Evolutionary conservation across 2,797 vertebrate genomes (phyloP), one percentile per base, ranked within the genome.

Genomic region (Oceanodroma leucorhoa): DNA sequence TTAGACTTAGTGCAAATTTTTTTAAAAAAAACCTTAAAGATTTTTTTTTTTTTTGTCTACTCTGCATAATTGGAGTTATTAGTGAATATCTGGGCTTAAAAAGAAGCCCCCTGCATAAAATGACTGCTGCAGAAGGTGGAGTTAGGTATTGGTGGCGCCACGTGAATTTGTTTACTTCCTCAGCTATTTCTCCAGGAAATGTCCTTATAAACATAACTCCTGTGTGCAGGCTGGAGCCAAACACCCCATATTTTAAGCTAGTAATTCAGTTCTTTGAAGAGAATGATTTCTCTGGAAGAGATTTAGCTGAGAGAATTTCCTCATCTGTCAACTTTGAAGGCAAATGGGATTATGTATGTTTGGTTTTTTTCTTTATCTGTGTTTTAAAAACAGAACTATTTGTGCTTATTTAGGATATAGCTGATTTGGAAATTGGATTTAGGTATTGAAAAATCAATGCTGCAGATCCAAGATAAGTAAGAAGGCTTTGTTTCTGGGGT

Each of bases 131-230:
- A 16, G 27, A 67, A 91, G 57, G 32, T 61, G 58, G 69, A 48
- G 54, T 36, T 40, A 18, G 58, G 1, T 69, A 7, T 15, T 76
- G 65, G 69, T 12, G 29, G 72, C 4, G 8, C 82, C 46, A 27
- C 3, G 14, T 81, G 80, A 88, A 55, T 86, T 90, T 91, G 69
- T 91, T 93, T 87, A 70, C 88, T 96, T 95, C 88, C 75, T 70
- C 24, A 66, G 87, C 7, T 72, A 51, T 24, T 93, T 57, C 41
- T 95, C 15, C 73, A 88, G 94, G 90, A 97, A 94, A 73, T 30
- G 14, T 70, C 45, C 40, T 11, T 77, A 32, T 65, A 93, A 95
- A 95, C 72, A 45, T 21, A 32, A 66, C 29, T 90, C 64, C 34
- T 13, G 0, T 55, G 13, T 54, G 65, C 83, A 23, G 36, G 19